These are phyloP conservation scores for Chironomus riparius DNA, from an alignment of 2,888 invertebrate genomes.

Conservation along the genomic window DNA sequence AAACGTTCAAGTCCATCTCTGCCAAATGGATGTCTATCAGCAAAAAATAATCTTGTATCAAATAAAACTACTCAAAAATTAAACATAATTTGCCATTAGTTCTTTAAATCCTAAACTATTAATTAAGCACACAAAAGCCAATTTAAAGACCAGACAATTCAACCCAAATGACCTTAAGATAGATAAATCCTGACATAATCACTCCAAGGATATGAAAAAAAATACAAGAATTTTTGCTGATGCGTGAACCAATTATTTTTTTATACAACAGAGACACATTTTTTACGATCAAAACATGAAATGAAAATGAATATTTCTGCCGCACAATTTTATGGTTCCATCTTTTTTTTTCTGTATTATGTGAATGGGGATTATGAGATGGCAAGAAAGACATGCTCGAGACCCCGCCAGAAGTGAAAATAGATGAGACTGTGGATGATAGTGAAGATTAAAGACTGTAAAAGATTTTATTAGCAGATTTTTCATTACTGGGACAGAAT, in stretches of 20 bases:
- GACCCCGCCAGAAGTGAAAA: background rate
- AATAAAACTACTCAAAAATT: too few species aligned
- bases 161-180: too few species aligned
- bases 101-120: too few species aligned
- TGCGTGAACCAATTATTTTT: conserved; percentile 24
- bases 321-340: too few species aligned
- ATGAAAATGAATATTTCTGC: background rate
- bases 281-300: conserved; percentile 16
- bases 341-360: background rate
- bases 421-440: background rate
- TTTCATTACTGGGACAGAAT: background rate
- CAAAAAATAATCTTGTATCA: too few species aligned
- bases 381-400: background rate
- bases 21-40: too few species aligned
- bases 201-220: background rate
- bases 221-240: background rate
- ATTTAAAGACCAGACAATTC: too few species aligned
- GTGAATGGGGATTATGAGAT: background rate
- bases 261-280: conserved; percentile 8
- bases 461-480: background rate
- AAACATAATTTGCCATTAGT: too few species aligned
- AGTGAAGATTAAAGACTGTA: background rate
- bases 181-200: too few species aligned
- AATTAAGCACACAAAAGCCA: too few species aligned
- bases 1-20: too few species aligned